Percentiles rank a stretch among this genome's conserved stretches.
phyloP scores from a whole-genome alignment of 2,797 vertebrate genomes.

The Tachyglossus aculeatus region DNA sequence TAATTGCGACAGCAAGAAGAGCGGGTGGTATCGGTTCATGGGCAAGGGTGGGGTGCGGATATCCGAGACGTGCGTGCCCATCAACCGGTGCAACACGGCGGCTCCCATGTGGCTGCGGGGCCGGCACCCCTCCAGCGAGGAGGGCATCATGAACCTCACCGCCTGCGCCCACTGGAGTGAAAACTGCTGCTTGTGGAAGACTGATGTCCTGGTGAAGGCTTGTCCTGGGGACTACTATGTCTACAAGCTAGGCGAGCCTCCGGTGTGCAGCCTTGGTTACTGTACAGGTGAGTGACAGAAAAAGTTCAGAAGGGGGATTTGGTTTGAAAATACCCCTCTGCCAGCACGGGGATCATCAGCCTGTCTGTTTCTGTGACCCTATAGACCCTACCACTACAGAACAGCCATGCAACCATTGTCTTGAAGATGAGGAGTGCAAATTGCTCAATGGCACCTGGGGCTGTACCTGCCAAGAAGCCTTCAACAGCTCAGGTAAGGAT shows the following conservation, averaged over 20 bases:
- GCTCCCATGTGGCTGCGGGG: constrained; percentile 61
- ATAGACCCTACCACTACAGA: constrained; percentile 5
- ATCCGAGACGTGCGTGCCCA: constrained; percentile 35
- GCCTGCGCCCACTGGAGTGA: constrained; percentile 48
- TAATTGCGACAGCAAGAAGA: neutral
- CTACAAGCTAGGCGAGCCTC: constrained; percentile 31
- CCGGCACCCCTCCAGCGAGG: constrained; percentile 13
- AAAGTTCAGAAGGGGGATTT: neutral
- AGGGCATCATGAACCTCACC: constrained; percentile 24
- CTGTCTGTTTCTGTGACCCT: neutral
- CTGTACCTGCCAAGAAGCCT: constrained; percentile 41
- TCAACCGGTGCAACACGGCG: neutral
- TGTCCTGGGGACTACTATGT: constrained; percentile 38
- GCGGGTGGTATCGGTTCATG: constrained; percentile 63
- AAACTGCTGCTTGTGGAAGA: constrained; percentile 51
- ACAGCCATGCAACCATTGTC: constrained; percentile 8
- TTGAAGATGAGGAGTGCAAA: constrained; percentile 30
- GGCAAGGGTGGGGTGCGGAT: constrained; percentile 52
- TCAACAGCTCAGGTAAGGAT: constrained; percentile 26
- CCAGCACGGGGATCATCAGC: neutral
- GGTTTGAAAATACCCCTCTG: neutral
- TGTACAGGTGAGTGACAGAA: constrained; percentile 56
- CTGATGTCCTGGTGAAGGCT: constrained; percentile 42
- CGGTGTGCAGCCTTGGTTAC: constrained; percentile 7
- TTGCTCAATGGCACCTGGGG: neutral